phyloP scores from a whole-genome alignment of 2,113 vertebrate genomes.

The Callospermophilus lateralis region DNA sequence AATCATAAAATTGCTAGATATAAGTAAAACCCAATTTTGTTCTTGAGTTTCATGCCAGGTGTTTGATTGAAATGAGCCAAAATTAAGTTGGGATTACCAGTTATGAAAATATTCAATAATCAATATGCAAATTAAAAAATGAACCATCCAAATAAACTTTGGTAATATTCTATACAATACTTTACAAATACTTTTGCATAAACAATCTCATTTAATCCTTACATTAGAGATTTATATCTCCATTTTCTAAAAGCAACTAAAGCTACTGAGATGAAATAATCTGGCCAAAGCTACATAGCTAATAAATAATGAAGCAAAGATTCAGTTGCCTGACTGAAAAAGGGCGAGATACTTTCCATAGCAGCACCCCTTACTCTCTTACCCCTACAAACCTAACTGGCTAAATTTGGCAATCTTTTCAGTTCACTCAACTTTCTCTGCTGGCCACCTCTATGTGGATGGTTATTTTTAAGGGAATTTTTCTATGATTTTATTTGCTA shows the following conservation, averaged over 20 bases:
- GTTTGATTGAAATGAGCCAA: constrained; percentile 46
- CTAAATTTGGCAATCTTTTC: not conserved
- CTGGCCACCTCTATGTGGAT: not conserved
- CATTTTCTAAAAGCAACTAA: constrained; percentile 23
- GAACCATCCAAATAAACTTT: not conserved
- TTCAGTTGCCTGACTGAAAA: not conserved
- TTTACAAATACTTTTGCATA: not conserved
- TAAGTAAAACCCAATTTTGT: not conserved
- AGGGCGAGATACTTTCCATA: not conserved
- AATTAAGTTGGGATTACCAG: not conserved
- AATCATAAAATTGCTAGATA: constrained; percentile 26
- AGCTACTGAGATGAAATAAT: not conserved
- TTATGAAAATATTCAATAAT: not conserved
- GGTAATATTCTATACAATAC: not conserved
- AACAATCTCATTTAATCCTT: not conserved
- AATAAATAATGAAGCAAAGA: not conserved
- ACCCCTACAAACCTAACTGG: not conserved
- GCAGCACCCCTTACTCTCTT: not conserved
- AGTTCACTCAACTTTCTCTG: not conserved
- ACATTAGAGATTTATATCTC: not conserved
- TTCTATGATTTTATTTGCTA: not conserved
- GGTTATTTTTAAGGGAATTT: not conserved
- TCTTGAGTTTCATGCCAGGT: not conserved
- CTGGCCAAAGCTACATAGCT: not conserved
- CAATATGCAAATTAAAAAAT: constrained; percentile 8